A percentile compares a stretch with the other conserved stretches of the same genome.
These are phyloP conservation scores for Corynorhinus townsendii DNA, from an alignment of 2,113 vertebrate species.

Conservation along the genomic window DNA sequence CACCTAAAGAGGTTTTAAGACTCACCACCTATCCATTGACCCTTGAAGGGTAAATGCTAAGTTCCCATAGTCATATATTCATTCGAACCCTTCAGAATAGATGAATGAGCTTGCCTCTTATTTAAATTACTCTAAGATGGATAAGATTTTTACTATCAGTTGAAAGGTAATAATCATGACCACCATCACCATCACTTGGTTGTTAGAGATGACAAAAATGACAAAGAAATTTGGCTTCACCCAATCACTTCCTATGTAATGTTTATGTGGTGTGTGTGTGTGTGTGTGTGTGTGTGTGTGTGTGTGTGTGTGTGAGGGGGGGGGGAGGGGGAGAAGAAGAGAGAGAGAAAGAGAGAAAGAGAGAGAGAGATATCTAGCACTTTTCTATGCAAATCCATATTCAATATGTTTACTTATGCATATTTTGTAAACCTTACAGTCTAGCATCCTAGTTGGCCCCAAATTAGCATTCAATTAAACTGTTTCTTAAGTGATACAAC, in stretches of 20 bases:
- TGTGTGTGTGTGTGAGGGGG: no score
- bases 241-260: neutral
- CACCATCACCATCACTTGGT: neutral
- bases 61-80: conserved; percentile 77
- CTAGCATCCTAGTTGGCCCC: neutral
- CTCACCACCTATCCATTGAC: conserved; percentile 77
- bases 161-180: conserved; percentile 68
- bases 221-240: conserved; percentile 32
- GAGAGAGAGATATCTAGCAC: neutral
- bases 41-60: conserved; percentile 84
- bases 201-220: conserved; percentile 19
- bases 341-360: no score
- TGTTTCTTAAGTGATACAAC: neutral
- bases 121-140: conserved; percentile 76
- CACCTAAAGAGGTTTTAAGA: conserved; percentile 79
- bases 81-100: conserved; percentile 74
- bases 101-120: conserved; percentile 70
- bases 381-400: neutral
- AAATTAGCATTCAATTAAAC: neutral
- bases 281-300: neutral
- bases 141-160: conserved; percentile 73
- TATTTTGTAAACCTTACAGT: neutral
- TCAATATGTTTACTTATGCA: neutral
- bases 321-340: no score
- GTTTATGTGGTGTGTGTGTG: neutral